Percentiles rank a stretch among this genome's conserved stretches.
Evolutionary conservation across 2,113 vertebrate species (phyloP).

Genomic region (Pteronura brasiliensis): DNA sequence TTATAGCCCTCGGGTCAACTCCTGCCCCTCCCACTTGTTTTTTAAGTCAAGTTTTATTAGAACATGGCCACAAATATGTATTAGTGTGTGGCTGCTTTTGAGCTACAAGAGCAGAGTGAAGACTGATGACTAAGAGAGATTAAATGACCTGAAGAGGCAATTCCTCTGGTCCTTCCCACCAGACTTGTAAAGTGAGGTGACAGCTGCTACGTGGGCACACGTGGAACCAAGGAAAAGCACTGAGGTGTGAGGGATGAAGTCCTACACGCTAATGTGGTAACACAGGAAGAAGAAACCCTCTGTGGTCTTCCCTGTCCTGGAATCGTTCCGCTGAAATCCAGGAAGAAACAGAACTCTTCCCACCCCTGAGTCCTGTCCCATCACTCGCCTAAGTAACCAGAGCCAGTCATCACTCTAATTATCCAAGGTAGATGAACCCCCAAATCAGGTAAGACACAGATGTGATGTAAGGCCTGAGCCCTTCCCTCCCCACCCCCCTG

Average conservation of each 20-base stretch:
- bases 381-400: not conserved
- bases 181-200: not conserved
- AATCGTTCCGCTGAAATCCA: not conserved
- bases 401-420: not conserved
- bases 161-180: not conserved
- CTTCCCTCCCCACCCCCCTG: not conserved
- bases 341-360: not conserved
- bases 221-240: not conserved
- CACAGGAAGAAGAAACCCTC: not conserved
- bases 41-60: not conserved
- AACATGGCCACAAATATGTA: not conserved
- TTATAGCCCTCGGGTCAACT: fast-evolving
- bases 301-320: not conserved
- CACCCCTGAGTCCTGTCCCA: not conserved
- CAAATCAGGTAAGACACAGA: not conserved
- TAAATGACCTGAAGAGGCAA: not conserved
- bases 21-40: not conserved
- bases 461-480: not conserved
- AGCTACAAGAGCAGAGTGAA: not conserved
- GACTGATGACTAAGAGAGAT: not conserved
- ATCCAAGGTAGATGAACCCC: not conserved
- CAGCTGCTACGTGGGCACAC: not conserved
- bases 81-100: not conserved
- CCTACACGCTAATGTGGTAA: not conserved
- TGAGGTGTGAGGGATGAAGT: not conserved